Evolutionary conservation across 2,888 invertebrate genomes (phyloP).

Genomic region (Ennomos fuscantarius): DNA sequence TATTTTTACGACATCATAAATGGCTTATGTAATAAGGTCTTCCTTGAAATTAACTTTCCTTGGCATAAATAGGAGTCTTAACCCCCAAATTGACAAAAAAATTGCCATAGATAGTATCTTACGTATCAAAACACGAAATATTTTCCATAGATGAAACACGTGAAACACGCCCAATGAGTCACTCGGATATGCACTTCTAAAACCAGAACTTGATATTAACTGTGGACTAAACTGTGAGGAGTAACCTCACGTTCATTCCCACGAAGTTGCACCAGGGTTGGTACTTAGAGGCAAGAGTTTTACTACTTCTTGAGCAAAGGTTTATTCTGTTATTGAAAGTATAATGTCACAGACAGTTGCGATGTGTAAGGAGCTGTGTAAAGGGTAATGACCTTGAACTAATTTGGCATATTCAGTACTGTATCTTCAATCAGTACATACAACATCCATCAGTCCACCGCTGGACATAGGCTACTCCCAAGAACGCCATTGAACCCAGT

Average conservation of each 20-base stretch:
- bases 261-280: conserved; percentile 42
- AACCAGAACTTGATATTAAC: conserved; percentile 51
- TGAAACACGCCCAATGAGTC: conserved; percentile 43
- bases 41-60: no score
- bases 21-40: no score
- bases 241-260: conserved; percentile 42
- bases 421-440: no score
- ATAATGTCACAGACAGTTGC: neutral
- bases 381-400: conserved; percentile 8
- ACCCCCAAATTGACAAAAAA: no score
- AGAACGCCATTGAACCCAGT: no score
- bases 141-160: neutral
- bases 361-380: conserved; percentile 3
- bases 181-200: conserved; percentile 47
- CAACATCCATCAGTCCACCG: no score
- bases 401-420: neutral
- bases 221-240: conserved; percentile 27
- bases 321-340: conserved; percentile 9
- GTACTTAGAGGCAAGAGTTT: neutral
- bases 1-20: no score
- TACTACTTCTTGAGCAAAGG: conserved; percentile 9
- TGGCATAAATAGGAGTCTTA: no score
- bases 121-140: no score
- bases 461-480: no score
- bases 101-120: no score